Conservation (phyloP, 2,113 vertebrate species). For the Hystrix brachyura region DNA sequence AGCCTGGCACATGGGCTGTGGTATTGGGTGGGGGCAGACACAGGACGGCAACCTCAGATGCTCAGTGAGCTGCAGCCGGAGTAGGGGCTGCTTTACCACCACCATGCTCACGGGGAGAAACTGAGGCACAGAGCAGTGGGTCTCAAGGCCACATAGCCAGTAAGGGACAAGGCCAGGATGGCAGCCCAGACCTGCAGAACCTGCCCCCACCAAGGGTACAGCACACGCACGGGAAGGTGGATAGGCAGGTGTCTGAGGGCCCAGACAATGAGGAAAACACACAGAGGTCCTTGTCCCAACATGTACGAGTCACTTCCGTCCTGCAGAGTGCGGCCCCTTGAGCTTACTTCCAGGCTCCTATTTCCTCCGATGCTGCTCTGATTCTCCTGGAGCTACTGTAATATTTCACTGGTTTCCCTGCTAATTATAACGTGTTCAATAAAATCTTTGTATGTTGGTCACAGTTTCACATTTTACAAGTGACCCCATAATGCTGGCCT, state of each 20-base stretch:
- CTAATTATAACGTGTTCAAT: not conserved
- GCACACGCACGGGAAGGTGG: too few relatives aligned
- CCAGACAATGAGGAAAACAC: not conserved
- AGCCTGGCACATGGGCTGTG: not conserved
- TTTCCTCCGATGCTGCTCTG: not conserved
- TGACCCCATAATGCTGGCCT: not conserved
- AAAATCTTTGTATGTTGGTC: not conserved
- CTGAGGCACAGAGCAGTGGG: not conserved
- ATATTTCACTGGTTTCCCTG: not conserved
- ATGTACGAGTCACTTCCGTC: rapidly evolving
- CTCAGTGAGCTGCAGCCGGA: too few relatives aligned
- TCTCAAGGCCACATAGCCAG: not conserved
- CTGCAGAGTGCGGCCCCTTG: not conserved
- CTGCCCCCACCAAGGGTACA: not conserved
- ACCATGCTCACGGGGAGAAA: not conserved
- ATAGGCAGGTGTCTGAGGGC: not conserved
- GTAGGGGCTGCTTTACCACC: not conserved
- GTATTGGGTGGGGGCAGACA: not conserved
- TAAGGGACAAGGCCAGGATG: not conserved
- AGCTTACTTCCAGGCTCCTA: not conserved
- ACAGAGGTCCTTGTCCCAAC: rapidly evolving
- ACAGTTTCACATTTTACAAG: not conserved
- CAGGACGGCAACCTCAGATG: too few relatives aligned
- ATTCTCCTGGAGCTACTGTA: not conserved
- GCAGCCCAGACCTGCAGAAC: not conserved